Percentiles rank a stretch among this genome's conserved stretches.
These are phyloP conservation scores for Myotis daubentonii DNA, from an alignment of 2,797 vertebrate genomes.

Conservation along the genomic window DNA sequence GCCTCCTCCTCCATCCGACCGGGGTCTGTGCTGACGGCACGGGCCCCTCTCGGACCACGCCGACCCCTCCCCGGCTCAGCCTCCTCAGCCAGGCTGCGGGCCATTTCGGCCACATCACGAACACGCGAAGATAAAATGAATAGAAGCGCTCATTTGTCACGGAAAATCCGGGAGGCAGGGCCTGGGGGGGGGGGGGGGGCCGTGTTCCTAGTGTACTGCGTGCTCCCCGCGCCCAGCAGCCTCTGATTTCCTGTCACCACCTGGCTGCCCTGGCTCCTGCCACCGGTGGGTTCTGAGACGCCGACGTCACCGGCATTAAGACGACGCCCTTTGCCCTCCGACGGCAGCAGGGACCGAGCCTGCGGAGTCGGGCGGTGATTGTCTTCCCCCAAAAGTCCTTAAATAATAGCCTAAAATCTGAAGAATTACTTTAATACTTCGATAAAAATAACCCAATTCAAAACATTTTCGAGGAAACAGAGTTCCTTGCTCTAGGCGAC, in stretches of 20 bases:
- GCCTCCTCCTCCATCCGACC: no score
- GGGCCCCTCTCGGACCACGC: background rate
- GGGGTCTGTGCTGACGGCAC: background rate
- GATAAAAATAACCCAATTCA: conserved; percentile 99
- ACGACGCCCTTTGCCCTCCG: conserved; percentile 83
- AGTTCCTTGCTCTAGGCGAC: conserved; percentile 94
- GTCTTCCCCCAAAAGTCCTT: conserved; percentile 91
- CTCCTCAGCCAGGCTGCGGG: background rate
- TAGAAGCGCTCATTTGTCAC: conserved; percentile 41
- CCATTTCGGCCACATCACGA: conserved; percentile 12
- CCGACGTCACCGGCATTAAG: conserved; percentile 85
- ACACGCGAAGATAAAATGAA: conserved; percentile 42
- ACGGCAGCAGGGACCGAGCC: conserved; percentile 87
- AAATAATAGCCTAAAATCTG: conserved; percentile 98
- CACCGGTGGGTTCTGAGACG: conserved; percentile 78
- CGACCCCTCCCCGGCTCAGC: background rate
- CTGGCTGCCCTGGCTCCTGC: conserved; percentile 80
- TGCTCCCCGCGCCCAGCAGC: conserved; percentile 79
- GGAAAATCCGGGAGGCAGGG: conserved; percentile 58
- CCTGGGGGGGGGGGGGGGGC: conserved; percentile 62
- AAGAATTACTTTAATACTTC: conserved; percentile 99
- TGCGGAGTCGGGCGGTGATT: conserved; percentile 87
- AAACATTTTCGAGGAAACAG: conserved; percentile 96
- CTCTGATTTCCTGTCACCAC: conserved; percentile 85
- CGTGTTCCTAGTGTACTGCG: conserved; percentile 66